Evolutionary conservation across 2,113 vertebrate species (phyloP), one percentile per base, ranked within the genome.

Genomic region (Spheniscus mendiculus): DNA sequence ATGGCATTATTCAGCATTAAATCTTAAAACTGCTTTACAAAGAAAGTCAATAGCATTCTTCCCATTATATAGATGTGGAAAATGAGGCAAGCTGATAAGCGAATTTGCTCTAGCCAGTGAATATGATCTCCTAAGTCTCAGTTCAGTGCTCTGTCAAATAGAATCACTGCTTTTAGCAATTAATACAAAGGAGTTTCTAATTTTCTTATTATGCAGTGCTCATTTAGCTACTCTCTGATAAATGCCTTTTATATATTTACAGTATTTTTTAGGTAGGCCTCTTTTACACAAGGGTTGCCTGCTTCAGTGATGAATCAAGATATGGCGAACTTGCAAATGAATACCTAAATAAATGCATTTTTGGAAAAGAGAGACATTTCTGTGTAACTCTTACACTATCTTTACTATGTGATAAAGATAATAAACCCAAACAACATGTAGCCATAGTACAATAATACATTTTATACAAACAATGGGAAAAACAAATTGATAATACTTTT

Each of bases 151-250:
- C 69, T 84, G 69, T 94, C 93, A 89, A 95, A 90, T 74, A 93
- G 42, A 96, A 90, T 73, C 83, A 81, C 69, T 32, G 11, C 23
- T 89, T 94, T 92, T 87, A 92, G 87, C 80, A 97, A 96, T 88
- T 96, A 95, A 95, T 92, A 96, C 59, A 87, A 91, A 89, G 72
- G 67, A 92, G 69, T 95, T 97, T 91, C 84, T 95, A 32, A 93
- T 96, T 87, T 92, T 94, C 87, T 91, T 91, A 93, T 94, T 96
- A 93, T 79, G 69, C 81, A 94, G 52, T 44, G 66, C 84, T 97
- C 91, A 94, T 96, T 96, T 94, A 95, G 87, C 87, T 79, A 87
- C 55, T 82, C 59, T 73, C 89, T 85, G 81, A 89, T 72, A 82
- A 91, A 95, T 52, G 49, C 19, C 11, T 81, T 76, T 49, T 71